Percentiles rank a stretch among this genome's conserved stretches.
Evolutionary conservation across 2,888 invertebrate genomes (phyloP).

Genomic region (Maniola hyperantus): DNA sequence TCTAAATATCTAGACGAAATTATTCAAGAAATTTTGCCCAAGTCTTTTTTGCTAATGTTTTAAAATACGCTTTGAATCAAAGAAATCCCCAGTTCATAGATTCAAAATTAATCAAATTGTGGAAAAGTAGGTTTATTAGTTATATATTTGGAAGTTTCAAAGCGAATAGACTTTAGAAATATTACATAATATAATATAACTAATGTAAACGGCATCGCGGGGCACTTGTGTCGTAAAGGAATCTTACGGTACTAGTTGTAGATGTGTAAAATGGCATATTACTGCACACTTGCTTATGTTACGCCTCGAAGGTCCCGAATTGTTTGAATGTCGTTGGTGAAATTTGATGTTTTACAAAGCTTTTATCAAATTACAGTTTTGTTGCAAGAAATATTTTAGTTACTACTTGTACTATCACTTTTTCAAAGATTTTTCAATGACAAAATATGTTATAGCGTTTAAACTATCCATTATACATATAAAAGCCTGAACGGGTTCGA

Average conservation of each 20-base stretch:
- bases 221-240: constrained; percentile 46
- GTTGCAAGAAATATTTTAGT: background rate
- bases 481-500: too few species aligned
- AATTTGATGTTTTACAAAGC: constrained; percentile 15
- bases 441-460: too few species aligned
- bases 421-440: too few species aligned
- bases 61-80: background rate
- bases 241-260: background rate
- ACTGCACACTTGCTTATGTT: constrained; percentile 1
- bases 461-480: too few species aligned
- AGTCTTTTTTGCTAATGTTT: background rate
- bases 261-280: background rate
- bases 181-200: constrained; percentile 3
- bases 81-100: background rate
- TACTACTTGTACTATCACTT: background rate
- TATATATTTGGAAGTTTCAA: background rate
- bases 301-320: background rate
- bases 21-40: background rate
- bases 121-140: background rate
- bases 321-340: background rate
- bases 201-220: constrained; percentile 42
- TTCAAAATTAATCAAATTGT: background rate
- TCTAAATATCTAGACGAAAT: background rate
- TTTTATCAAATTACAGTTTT: background rate
- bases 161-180: constrained; percentile 1